Evolutionary conservation across 2,888 invertebrate species (phyloP).

Genomic region (Globia sparganii): DNA sequence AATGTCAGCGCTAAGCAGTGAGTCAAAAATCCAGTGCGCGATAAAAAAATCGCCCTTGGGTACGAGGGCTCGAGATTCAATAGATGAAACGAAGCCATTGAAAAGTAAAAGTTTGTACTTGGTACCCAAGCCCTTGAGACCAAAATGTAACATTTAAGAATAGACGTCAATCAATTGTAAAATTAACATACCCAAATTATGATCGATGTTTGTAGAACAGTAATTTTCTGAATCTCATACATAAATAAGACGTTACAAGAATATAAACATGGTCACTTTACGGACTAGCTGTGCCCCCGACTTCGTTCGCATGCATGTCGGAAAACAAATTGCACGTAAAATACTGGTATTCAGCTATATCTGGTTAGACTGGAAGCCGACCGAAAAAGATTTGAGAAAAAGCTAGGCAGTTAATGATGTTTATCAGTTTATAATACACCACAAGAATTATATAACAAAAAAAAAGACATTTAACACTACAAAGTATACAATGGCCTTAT

Average conservation of each 20-base stretch:
- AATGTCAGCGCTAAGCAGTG: not conserved
- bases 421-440: too few species aligned
- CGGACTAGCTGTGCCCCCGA: not conserved
- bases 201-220: not conserved
- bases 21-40: not conserved
- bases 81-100: slow-evolving; percentile 7
- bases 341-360: not conserved
- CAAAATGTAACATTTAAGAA: slow-evolving; percentile 17
- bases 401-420: not conserved
- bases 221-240: not conserved
- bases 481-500: not conserved
- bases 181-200: slow-evolving; percentile 7
- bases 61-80: not conserved
- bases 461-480: too few species aligned
- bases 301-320: too few species aligned
- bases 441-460: too few species aligned
- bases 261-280: not conserved
- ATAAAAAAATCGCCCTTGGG: not conserved
- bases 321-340: too few species aligned
- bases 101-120: slow-evolving; percentile 34
- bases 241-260: not conserved
- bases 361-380: not conserved
- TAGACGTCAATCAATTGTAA: slow-evolving; percentile 42
- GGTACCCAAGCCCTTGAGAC: not conserved
- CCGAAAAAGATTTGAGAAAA: not conserved